Evolutionary conservation across 2,888 invertebrate genomes (phyloP).

Genomic region (Euproctis similis): DNA sequence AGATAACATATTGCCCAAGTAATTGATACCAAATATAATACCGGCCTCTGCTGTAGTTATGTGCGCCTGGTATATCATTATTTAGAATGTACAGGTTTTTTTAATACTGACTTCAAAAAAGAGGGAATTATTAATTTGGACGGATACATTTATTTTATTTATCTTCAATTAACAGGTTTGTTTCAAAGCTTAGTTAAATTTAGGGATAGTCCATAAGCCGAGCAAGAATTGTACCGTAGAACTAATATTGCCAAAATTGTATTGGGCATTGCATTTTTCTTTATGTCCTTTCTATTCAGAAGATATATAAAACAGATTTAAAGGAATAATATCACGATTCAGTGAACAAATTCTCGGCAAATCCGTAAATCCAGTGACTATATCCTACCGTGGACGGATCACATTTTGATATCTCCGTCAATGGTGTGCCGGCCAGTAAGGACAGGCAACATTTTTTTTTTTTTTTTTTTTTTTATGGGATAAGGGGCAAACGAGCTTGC

Average conservation of each 20-base stretch:
- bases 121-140: not conserved
- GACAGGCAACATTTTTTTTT: too few species aligned
- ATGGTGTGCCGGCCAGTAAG: constrained; percentile 20
- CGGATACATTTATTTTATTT: too few species aligned
- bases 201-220: too few species aligned
- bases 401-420: constrained; percentile 36
- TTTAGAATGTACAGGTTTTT: constrained; percentile 10
- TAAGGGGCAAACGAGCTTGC: too few species aligned
- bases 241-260: too few species aligned
- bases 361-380: constrained; percentile 50
- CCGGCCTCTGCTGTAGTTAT: constrained; percentile 33
- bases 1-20: constrained; percentile 64
- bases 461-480: too few species aligned
- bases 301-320: constrained; percentile 28
- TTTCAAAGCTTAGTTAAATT: too few species aligned
- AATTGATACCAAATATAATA: constrained; percentile 55
- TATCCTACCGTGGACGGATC: constrained; percentile 34
- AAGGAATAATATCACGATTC: constrained; percentile 56
- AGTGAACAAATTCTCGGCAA: constrained; percentile 38
- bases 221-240: too few species aligned
- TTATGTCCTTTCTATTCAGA: too few species aligned
- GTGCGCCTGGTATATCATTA: constrained; percentile 31
- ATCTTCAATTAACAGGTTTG: too few species aligned
- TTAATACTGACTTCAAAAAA: not conserved
- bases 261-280: too few species aligned